Evolutionary conservation across 35 echinoderm and acorn worm genomes (phyloP), one percentile per base, ranked within the genome.

Genomic region (Heliocidaris tuberculata): DNA sequence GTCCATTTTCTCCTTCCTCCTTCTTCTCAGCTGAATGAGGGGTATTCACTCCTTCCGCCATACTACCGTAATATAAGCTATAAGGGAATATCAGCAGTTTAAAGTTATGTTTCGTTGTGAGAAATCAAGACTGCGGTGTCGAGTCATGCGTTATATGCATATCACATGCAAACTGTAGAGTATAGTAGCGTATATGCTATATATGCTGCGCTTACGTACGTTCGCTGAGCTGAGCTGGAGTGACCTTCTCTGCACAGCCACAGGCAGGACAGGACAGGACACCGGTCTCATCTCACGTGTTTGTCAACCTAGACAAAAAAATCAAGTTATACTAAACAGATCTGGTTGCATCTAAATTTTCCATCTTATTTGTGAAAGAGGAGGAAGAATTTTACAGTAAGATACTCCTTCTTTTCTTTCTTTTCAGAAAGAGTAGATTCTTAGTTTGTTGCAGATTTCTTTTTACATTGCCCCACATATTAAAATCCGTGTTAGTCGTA

Each of bases 21-120:
- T 65, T 31, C 15, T 94, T 29, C 56, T 47, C 85, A 48, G 93
- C 93, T 52, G 85, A 86, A n/a, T 71, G 60, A 30, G 59, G 56
- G 65, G 31, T 71, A 52, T 59, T 93, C 48, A 52, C n/a, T 59
- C 91, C 91, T 93, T 93, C 91, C 2, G 91, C 91, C 91, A 93
- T 93, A 17, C 31, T 89, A 7, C 65, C 35, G 35, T 42, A n/a
- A n/a, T n/a, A n/a, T n/a, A n/a, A n/a, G n/a, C n/a, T 42, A 3
- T 0, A 42, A 42, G 35, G 3, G 35, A 42, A 42, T 42, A 42
- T 1, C 0, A 42, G 35, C 35, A 42, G 35, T 42, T 42, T 42
- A 42, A 42, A 42, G 35, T 42, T 42, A 42, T 42, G 35, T 42
- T 42, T 42, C 35, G 35, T 42, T 0, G 35, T 3, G 35, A 42